Evolutionary conservation across 2,797 vertebrate species (phyloP).

Genomic region (Eidolon dupreanum): DNA sequence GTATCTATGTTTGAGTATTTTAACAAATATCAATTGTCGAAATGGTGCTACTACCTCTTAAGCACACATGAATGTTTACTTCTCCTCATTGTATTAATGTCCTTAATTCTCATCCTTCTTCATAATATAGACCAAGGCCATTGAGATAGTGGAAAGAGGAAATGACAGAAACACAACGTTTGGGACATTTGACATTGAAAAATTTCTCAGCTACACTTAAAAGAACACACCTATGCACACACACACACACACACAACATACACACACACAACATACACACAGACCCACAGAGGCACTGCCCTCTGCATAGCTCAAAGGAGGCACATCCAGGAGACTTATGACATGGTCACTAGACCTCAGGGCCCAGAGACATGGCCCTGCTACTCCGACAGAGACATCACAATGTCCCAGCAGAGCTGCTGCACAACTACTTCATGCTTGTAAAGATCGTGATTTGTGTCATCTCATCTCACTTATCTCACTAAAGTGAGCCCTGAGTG

Average conservation of each 20-base stretch:
- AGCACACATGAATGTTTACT: neutral
- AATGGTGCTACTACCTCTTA: neutral
- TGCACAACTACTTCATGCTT: too few species aligned
- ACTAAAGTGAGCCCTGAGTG: too few species aligned
- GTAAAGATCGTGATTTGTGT: too few species aligned
- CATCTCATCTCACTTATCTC: too few species aligned
- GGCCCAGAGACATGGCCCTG: too few species aligned
- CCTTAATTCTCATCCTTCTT: neutral
- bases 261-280: neutral
- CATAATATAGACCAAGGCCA: neutral
- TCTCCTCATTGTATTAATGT: neutral
- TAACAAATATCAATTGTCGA: neutral
- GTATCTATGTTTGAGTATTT: neutral
- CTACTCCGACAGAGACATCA: too few species aligned
- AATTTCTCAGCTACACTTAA: neutral
- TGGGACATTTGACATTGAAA: neutral
- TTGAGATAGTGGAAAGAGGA: neutral
- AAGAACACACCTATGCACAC: neutral
- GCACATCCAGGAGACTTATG: neutral
- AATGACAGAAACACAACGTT: neutral
- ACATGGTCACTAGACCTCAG: neutral
- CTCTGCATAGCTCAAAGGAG: neutral
- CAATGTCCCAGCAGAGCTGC: too few species aligned
- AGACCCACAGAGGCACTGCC: neutral
- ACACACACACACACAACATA: neutral